Base-by-base conservation (phyloP, 2,888 invertebrate genomes). In the Deroplatys truncata region DNA sequence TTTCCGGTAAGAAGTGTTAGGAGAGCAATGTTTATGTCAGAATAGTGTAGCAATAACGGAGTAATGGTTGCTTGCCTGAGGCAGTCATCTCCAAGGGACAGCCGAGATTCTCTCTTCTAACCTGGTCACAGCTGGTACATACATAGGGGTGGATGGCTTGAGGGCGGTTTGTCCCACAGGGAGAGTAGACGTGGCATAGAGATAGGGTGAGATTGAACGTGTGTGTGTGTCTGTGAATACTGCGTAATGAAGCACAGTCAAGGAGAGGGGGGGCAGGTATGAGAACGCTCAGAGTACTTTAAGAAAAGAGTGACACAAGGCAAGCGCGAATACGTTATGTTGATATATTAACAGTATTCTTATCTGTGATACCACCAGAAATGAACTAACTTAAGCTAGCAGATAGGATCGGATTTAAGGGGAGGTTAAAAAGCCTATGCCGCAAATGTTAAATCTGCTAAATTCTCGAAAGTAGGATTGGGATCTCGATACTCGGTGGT, bases 191-290 rank as follows among this genome's bases (percentile, higher is more conserved):
- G 85, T 85, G 56, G 35, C 88, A 84, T 88, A n/a, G 49, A 83
- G 88, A 84, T 49, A 56, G 84, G 84, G 88, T 29, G 29, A 84
- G 88, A 84, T 84, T 88, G 88, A 84, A 28, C 84, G 20, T 83
- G 84, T 83, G 72, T 49, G 86, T 56, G n/a, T 82, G 85, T 86
- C 82, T 89, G 89, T 89, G 89, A 89, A 89, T 89, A 86, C 85
- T 89, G 84, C 89, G 89, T 89, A 89, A 89, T 89, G 89, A 89
- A 89, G 82, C 87, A 35, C 35, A 72, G 56, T 72, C 56, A 72
- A 72, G 56, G 56, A 72, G 56, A 72, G 56, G 56, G 56, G 56
- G 56, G 56, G 56, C 56, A 72, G 56, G 56, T 72, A 72, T 25
- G 56, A 72, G 56, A 25, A 72, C 25, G 56, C 20, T 72, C 20